Evolutionary conservation across 2,113 vertebrate species (phyloP).

Genomic region (Gnathochromis pfefferi): DNA sequence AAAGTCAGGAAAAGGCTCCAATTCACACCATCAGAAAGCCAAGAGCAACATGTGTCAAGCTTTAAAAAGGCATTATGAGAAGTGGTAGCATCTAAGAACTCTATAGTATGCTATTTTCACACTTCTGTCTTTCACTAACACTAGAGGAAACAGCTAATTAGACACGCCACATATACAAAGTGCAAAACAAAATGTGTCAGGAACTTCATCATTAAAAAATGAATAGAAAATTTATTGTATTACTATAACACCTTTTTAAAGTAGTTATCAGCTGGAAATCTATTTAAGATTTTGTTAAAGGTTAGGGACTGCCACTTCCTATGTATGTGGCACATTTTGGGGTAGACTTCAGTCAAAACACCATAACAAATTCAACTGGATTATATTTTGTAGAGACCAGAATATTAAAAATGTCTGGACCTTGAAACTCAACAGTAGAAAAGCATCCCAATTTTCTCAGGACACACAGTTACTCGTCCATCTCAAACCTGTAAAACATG

Average conservation of each 20-base stretch:
- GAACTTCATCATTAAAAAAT: not conserved
- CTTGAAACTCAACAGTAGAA: not conserved
- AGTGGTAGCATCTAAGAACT: not conserved
- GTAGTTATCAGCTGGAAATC: not conserved
- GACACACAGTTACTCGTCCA: not conserved
- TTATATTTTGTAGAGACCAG: not conserved
- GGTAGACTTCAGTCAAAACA: not conserved
- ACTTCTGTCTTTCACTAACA: not conserved
- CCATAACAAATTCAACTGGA: not conserved
- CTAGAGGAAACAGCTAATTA: not conserved
- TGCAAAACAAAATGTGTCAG: not conserved
- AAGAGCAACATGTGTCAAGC: not conserved
- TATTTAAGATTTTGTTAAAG: not conserved
- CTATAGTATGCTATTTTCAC: not conserved
- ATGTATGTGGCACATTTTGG: not conserved
- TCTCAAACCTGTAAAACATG: not conserved
- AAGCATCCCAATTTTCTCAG: not conserved
- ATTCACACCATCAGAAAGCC: not conserved
- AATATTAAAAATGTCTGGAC: not conserved
- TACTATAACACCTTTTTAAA: not conserved
- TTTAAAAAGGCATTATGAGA: not conserved
- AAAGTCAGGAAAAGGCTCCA: not conserved
- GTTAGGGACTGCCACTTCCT: not conserved
- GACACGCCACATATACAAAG: not conserved
- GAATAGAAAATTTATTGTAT: not conserved